Conservation (phyloP, 2,797 vertebrate species). For the Anabas testudineus region DNA sequence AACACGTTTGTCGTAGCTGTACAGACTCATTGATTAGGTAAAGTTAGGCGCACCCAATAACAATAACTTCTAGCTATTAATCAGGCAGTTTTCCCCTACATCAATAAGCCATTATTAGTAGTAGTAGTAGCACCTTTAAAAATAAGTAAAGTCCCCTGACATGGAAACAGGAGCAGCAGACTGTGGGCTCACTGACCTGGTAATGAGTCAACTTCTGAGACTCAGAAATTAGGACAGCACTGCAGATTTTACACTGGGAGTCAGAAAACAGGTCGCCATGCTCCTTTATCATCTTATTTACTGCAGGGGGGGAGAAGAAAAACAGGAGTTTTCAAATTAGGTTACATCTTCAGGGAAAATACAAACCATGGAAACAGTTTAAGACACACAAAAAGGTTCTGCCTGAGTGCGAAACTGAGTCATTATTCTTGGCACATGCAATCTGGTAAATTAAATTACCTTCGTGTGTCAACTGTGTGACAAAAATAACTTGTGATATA, state of each 20-base stretch:
- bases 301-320: constrained; percentile 68
- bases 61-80: constrained; percentile 1
- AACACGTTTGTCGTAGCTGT: neutral
- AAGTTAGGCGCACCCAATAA: neutral
- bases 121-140: neutral
- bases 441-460: neutral
- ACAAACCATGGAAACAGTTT: constrained; percentile 6
- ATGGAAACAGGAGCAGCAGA: constrained; percentile 17
- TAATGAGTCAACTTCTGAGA: constrained; percentile 97
- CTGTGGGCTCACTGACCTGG: constrained; percentile 85
- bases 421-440: constrained; percentile 9
- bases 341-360: constrained; percentile 40
- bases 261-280: constrained; percentile 94
- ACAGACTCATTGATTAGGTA: neutral
- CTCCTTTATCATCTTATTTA: constrained; percentile 93
- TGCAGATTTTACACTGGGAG: constrained; percentile 95
- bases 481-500: constrained; percentile 6
- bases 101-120: neutral
- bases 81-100: neutral
- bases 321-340: constrained; percentile 30
- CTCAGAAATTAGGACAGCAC: constrained; percentile 93
- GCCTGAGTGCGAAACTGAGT: neutral
- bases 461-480: neutral
- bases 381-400: constrained; percentile 6
- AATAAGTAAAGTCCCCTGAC: constrained; percentile 19